Evolutionary conservation across 2,888 invertebrate species (phyloP), one percentile per base, ranked within the genome.

Genomic region (Hypolimnas misippus): DNA sequence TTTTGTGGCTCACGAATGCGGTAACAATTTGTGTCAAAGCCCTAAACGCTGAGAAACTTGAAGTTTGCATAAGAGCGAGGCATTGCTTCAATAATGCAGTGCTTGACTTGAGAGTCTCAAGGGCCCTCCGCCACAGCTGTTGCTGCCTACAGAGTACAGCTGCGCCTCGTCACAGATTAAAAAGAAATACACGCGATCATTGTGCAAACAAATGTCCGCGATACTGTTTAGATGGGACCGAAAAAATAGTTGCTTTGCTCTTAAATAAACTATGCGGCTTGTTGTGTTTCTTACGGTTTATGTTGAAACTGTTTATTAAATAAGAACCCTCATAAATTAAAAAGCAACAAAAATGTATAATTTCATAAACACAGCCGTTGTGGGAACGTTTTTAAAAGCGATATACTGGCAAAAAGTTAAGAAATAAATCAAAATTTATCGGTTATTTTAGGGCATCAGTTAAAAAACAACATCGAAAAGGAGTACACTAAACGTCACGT

Each of bases 151-250:
- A 29, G 49, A 49, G 59, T 60, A 67, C 86, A 85, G 87, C 84
- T 85, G 86, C 75, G 76, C 70, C 75, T 75, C 79, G 77, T 86
- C 84, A 83, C 75, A 78, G 76, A 77, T 77, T 75, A 74, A 73
- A 77, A 74, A 82, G 78, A 73, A 70, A 74, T 73, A 75, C 68
- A 83, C 79, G 79, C 76, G 76, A 80, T 80, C 78, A 76, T 77
- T 83, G 78, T 76, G 79, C 83, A 86, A 86, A 86, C 86, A 84
- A 82, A 81, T 79, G 77, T 79, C 77, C 73, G 75, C 76, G 75
- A 75, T 73, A 76, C 71, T 77, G 79, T 78, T 80, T 78, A 67
- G 75, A 72, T 76, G 72, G 75, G 72, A 76, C 76, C 73, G 68
- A 71, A 73, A 75, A 74, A 73, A 73, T 77, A 78, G 82, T 83